Conservation (phyloP, 2,113 vertebrate genomes). For the Cynoglossus semilaevis region DNA sequence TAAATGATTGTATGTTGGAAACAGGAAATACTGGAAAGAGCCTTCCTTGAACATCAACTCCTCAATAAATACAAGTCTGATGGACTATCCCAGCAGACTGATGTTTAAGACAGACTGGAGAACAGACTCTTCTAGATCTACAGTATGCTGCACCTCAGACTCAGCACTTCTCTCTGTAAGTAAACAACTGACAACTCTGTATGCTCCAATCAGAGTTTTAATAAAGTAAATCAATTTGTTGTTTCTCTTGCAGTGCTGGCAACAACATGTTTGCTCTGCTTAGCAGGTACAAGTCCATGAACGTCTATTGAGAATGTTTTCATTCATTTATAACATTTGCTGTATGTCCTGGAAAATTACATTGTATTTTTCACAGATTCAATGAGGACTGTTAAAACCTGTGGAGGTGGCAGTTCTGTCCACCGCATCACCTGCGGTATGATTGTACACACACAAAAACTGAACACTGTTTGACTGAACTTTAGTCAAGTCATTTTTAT, state of each 20-base stretch:
- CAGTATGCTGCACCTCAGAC: too few relatives aligned
- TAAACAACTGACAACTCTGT: too few relatives aligned
- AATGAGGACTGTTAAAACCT: conserved; percentile 15
- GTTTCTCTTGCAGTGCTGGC: conserved; percentile 40
- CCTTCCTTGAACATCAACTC: too few relatives aligned
- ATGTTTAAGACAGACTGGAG: too few relatives aligned
- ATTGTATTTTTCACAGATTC: conserved; percentile 3
- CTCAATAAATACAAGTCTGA: too few relatives aligned
- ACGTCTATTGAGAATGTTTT: not conserved
- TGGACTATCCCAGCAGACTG: too few relatives aligned
- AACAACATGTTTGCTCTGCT: conserved; percentile 23
- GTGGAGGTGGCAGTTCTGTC: not conserved
- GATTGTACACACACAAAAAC: not conserved
- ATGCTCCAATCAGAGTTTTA: too few relatives aligned
- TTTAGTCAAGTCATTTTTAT: too few relatives aligned
- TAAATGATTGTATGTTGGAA: too few relatives aligned
- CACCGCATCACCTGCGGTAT: conserved; percentile 35
- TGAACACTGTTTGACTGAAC: not conserved
- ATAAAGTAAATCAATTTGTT: not conserved
- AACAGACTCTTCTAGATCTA: too few relatives aligned
- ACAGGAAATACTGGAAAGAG: too few relatives aligned
- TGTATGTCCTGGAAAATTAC: not conserved
- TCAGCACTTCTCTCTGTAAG: too few relatives aligned
- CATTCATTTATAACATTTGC: not conserved
- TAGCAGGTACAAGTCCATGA: conserved; percentile 27